These are phyloP conservation scores for Rafetus swinhoei DNA, from an alignment of 2,113 vertebrate species.

Conservation along the genomic window DNA sequence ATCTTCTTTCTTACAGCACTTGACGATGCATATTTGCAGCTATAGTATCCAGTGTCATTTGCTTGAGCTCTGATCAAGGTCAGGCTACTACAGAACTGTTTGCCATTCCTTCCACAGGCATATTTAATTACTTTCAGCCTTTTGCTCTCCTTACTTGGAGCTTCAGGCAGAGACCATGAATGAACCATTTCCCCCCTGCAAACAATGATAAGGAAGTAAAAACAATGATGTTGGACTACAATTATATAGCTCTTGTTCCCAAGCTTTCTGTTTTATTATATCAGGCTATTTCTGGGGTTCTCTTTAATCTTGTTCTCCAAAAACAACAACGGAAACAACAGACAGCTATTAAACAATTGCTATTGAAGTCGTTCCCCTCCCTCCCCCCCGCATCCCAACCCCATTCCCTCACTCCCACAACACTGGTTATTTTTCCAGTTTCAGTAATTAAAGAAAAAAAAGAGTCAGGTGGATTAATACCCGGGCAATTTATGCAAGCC, in stretches of 20 bases:
- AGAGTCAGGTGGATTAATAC: slow-evolving; percentile 38
- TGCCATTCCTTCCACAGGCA: slow-evolving; percentile 82
- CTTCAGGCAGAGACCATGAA: slow-evolving; percentile 87
- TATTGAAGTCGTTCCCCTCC: slow-evolving; percentile 59
- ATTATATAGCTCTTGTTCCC: slow-evolving; percentile 51
- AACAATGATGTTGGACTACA: slow-evolving; percentile 55
- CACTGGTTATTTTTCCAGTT: slow-evolving; percentile 24
- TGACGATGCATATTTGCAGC: slow-evolving; percentile 83
- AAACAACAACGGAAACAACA: slow-evolving; percentile 68
- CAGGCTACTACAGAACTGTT: slow-evolving; percentile 87
- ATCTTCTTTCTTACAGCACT: slow-evolving; percentile 73
- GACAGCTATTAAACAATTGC: slow-evolving; percentile 61
- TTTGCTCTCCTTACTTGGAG: slow-evolving; percentile 76
- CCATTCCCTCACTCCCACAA: slow-evolving; percentile 48
- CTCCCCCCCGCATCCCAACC: neutral
- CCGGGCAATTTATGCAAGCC: slow-evolving; percentile 22
- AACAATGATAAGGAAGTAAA: slow-evolving; percentile 72
- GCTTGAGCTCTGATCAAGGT: slow-evolving; percentile 80
- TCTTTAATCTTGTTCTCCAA: slow-evolving; percentile 66
- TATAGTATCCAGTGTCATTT: slow-evolving; percentile 89
- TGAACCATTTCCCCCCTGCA: slow-evolving; percentile 89
- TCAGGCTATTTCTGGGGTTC: slow-evolving; percentile 56
- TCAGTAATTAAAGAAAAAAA: neutral
- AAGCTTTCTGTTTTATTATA: slow-evolving; percentile 60
- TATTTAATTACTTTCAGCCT: slow-evolving; percentile 80